Evolutionary conservation across 2,888 invertebrate species (phyloP).

Genomic region (Orchesellides sinensis): DNA sequence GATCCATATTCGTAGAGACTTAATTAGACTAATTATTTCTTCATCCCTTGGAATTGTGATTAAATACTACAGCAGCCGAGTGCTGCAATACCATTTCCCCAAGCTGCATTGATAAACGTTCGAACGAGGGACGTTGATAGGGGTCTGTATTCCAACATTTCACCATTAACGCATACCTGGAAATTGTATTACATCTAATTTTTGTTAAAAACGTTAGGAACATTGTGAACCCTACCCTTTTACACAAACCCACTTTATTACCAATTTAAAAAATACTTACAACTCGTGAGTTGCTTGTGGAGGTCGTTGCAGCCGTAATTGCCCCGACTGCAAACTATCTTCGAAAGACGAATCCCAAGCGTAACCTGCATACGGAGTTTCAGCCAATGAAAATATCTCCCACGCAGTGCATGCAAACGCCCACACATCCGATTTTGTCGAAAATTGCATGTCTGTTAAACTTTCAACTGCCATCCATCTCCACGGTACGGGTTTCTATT

Average conservation of each 20-base stretch:
- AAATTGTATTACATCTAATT: no score
- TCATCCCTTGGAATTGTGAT: no score
- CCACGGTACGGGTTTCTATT: background rate
- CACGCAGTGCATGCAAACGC: background rate
- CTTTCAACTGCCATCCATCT: background rate
- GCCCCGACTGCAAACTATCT: background rate
- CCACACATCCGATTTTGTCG: background rate
- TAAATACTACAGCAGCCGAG: no score
- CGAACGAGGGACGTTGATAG: background rate
- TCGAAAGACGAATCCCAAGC: background rate
- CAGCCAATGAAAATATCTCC: background rate
- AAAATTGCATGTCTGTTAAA: background rate
- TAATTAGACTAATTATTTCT: no score
- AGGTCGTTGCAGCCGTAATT: background rate
- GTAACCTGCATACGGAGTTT: background rate
- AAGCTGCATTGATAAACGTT: background rate
- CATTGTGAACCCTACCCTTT: no score
- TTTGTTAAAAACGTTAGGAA: no score
- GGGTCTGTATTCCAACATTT: background rate
- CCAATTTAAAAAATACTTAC: background rate
- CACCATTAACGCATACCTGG: background rate
- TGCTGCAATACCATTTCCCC: background rate
- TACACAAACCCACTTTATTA: no score
- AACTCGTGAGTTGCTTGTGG: background rate
- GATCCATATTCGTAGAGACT: no score